phyloP scores from a whole-genome alignment of 2,888 invertebrate genomes.

The Tipula unca region DNA sequence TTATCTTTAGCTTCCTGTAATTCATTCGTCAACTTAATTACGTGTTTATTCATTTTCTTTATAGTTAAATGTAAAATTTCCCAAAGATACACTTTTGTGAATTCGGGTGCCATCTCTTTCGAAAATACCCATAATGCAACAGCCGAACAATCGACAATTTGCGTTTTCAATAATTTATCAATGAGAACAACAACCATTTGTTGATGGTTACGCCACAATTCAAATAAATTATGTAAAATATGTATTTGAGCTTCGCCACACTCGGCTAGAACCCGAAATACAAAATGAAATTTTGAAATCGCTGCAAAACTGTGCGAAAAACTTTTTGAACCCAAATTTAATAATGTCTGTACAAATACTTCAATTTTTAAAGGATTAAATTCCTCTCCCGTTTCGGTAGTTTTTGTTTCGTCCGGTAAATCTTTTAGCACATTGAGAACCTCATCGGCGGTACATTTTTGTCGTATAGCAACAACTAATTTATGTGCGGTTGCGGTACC shows the following conservation, averaged over 20 bases:
- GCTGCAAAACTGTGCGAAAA: conserved; percentile 98
- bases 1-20: conserved; percentile 79
- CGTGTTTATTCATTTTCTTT: conserved; percentile 93
- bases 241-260: conserved; percentile 94
- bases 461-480: conserved; percentile 75
- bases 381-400: conserved; percentile 45
- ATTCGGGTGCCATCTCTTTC: conserved; percentile 82
- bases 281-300: conserved; percentile 92
- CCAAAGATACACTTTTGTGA: conserved; percentile 93
- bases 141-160: conserved; percentile 92
- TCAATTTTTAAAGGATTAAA: conserved; percentile 93
- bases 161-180: conserved; percentile 95
- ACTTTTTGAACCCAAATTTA: conserved; percentile 91
- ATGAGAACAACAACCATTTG: conserved; percentile 96
- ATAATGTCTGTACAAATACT: conserved; percentile 90
- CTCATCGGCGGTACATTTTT: conserved; percentile 85
- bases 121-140: conserved; percentile 98
- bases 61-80: conserved; percentile 93
- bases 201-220: conserved; percentile 91
- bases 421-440: conserved; percentile 79
- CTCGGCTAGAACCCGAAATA: conserved; percentile 84
- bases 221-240: conserved; percentile 83
- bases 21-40: conserved; percentile 71
- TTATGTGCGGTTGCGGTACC: conserved; percentile 80
- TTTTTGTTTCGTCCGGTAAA: conserved; percentile 69